Evolutionary conservation across 2,888 invertebrate genomes (phyloP), one percentile per base, ranked within the genome.

Genomic region (Dryobota labecula): DNA sequence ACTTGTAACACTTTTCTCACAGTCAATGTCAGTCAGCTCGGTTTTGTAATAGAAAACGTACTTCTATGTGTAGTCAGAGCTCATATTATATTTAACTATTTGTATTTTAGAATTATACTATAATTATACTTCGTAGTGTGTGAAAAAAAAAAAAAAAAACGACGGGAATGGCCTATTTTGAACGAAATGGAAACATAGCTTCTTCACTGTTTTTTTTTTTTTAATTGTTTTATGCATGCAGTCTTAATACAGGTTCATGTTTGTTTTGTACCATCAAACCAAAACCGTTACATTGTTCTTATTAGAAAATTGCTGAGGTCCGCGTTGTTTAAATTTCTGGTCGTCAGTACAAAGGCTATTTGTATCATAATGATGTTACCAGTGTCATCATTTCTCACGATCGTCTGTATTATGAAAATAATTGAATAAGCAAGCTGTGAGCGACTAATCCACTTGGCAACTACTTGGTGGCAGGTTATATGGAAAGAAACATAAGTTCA

Each of bases 1-100:
- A 91, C 91, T 91, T 91, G 91, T 84, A 79, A 88, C 80, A 88
- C 87, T 87, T 87, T 80, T 83, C 84, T 87, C 88, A 88, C 78
- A 89, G 91, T 90, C 91, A 91, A 91, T 90, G 91, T 88, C 88
- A 89, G 80, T 80, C 66, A 70, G 69, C 68, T 62, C 70, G 30
- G 81, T 86, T 87, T 84, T 81, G 87, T 82, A 83, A 86, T 81
- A 80, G 74, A 85, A 83, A 81, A 79, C 72, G 66, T 78, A 78
- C 33, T 13, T 18, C 56, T 33, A 56, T 62, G 27, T 61, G n/a
- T 53, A 20, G 38, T 30, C 43, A 5, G 11, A 41, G 30, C n/a
- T 61, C 33, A 66, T 43, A 43, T 18, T 45, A n/a, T 62, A 51
- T 56, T 65, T 67, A 65, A 47, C 33, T 60, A 78, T 62, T 62